Evolutionary conservation across 2,113 vertebrate species (phyloP).

Genomic region (Desmodus rotundus): DNA sequence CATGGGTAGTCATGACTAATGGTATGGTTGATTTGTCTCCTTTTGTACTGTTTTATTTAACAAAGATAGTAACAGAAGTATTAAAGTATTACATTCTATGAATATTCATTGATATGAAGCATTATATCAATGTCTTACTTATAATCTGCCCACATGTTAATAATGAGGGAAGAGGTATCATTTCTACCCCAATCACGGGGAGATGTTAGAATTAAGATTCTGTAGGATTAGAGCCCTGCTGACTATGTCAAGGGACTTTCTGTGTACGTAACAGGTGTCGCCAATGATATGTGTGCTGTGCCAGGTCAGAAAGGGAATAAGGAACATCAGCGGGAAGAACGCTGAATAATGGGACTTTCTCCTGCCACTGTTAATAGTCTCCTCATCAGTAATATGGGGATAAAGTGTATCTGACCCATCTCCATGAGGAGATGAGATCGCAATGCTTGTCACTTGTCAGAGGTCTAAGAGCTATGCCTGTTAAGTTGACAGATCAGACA

Average conservation of each 20-base stretch:
- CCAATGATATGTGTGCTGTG: not conserved
- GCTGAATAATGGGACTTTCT: not conserved
- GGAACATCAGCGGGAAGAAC: not conserved
- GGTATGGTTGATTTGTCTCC: conserved; percentile 53
- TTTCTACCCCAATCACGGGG: not conserved
- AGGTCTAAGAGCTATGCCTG: not conserved
- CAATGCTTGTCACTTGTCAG: not conserved
- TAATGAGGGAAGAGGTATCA: not conserved
- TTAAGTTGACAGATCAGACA: not conserved
- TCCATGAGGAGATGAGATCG: not conserved
- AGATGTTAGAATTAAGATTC: conserved; percentile 4
- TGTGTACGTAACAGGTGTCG: not conserved
- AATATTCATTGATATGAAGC: conserved; percentile 24
- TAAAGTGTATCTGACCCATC: not conserved
- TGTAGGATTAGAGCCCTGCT: not conserved
- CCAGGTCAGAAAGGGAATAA: not conserved
- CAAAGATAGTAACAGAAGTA: conserved; percentile 10
- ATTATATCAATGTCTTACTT: conserved; percentile 42
- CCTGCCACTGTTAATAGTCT: not conserved
- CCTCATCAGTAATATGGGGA: not conserved
- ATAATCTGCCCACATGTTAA: conserved; percentile 6
- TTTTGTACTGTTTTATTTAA: conserved; percentile 42
- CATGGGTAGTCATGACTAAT: conserved; percentile 52
- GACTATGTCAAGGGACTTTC: not conserved
- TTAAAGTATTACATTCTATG: not conserved